Evolutionary conservation across 2,888 invertebrate genomes (phyloP).

Genomic region (Tachina lurida): DNA sequence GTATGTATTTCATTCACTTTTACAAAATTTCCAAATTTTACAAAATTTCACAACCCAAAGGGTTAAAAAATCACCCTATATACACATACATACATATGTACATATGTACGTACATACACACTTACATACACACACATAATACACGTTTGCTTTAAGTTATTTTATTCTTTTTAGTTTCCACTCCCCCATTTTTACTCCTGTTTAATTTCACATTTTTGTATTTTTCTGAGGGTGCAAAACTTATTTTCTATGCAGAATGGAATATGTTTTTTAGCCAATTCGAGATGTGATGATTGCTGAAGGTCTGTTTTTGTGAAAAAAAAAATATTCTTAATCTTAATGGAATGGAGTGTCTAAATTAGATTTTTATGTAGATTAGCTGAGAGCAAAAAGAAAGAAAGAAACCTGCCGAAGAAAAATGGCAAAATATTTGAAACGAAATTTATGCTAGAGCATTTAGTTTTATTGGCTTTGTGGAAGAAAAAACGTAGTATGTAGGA

Average conservation of each 20-base stretch:
- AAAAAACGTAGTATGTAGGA: background rate
- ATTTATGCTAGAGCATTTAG: slow-evolving; percentile 10
- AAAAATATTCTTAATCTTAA: slow-evolving; percentile 34
- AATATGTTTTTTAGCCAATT: slow-evolving; percentile 41
- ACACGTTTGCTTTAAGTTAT: slow-evolving; percentile 37
- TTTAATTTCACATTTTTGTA: slow-evolving; percentile 31
- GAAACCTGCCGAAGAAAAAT: slow-evolving; percentile 15
- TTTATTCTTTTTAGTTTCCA: slow-evolving; percentile 52
- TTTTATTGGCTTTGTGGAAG: background rate
- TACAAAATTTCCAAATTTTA: no score
- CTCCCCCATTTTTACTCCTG: slow-evolving; percentile 35
- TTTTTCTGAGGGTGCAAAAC: slow-evolving; percentile 60
- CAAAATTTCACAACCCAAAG: no score
- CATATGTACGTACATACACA: no score
- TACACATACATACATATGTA: no score
- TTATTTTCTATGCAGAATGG: slow-evolving; percentile 41
- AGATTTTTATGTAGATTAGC: slow-evolving; percentile 73
- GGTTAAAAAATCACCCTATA: no score
- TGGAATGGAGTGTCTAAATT: slow-evolving; percentile 64
- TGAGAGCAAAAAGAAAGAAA: slow-evolving; percentile 57
- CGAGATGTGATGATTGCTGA: slow-evolving; percentile 5
- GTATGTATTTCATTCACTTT: no score
- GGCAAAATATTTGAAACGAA: slow-evolving; percentile 5
- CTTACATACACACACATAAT: no score
- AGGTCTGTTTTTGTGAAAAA: slow-evolving; percentile 35